phyloP scores from a whole-genome alignment of 2,888 invertebrate genomes.

The Gandaritis pyraliata region DNA sequence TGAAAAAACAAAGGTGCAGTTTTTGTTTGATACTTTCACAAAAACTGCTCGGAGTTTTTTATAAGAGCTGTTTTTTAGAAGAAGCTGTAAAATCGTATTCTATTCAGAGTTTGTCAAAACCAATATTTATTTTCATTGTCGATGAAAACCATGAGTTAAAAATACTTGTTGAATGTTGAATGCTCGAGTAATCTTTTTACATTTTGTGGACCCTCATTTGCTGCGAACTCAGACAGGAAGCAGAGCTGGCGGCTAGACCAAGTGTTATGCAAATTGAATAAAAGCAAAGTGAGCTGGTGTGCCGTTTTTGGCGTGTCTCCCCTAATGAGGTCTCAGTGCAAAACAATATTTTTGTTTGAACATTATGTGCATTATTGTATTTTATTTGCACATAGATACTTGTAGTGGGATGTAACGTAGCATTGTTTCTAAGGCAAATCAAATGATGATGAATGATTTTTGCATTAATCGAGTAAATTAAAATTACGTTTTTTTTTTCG shows the following conservation, averaged over 20 bases:
- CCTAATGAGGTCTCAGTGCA: slow-evolving; percentile 17
- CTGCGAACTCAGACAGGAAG: background rate
- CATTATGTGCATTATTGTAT: slow-evolving; percentile 2
- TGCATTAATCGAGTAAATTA: too few species aligned
- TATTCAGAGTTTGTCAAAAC: too few species aligned
- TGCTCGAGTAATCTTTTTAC: background rate
- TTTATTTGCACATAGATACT: slow-evolving; percentile 2
- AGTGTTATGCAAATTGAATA: slow-evolving; percentile 11
- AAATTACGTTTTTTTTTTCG: too few species aligned
- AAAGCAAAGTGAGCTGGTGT: slow-evolving; percentile 6
- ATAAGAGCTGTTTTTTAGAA: too few species aligned
- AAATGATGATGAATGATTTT: too few species aligned
- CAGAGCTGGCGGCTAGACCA: background rate
- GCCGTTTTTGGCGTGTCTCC: slow-evolving; percentile 6
- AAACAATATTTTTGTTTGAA: slow-evolving; percentile 14
- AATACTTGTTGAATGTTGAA: too few species aligned
- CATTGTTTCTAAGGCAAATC: background rate
- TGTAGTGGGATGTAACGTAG: background rate
- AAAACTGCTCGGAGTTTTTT: too few species aligned
- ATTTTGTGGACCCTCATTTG: background rate
- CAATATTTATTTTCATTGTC: too few species aligned
- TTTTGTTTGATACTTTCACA: too few species aligned
- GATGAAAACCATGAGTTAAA: too few species aligned
- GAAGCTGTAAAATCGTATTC: too few species aligned
- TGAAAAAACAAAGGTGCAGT: too few species aligned